Evolutionary conservation across 2,888 invertebrate species (phyloP).

Genomic region (Invenusta paracnida): DNA sequence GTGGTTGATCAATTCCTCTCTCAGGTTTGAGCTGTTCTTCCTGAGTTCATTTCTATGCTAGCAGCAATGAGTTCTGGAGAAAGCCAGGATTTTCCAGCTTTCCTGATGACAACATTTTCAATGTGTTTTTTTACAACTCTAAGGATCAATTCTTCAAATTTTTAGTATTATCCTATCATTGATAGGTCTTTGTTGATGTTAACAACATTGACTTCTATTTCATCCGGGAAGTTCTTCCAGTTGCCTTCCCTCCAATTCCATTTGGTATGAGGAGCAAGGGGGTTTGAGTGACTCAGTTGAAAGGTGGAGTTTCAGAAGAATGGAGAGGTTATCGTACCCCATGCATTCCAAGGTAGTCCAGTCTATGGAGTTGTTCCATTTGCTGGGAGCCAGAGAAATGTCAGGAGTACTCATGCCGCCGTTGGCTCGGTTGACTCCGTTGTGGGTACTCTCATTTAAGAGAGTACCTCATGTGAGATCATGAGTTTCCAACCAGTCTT

Average conservation of each 20-base stretch:
- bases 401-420: background rate
- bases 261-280: background rate
- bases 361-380: background rate
- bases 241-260: background rate
- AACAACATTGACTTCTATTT: background rate
- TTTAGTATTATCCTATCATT: background rate
- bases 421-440: background rate
- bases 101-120: background rate
- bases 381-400: background rate
- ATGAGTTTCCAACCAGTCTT: background rate
- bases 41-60: background rate
- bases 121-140: background rate
- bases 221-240: background rate
- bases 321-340: background rate
- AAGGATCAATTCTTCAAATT: background rate
- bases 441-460: background rate
- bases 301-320: background rate
- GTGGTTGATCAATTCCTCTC: background rate
- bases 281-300: background rate
- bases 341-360: background rate
- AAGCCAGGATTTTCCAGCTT: background rate
- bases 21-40: background rate
- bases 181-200: background rate
- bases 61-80: background rate
- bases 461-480: background rate